Base-by-base conservation (phyloP, 1,140 invertebrate species). In the Elymnias hypermnestra region DNA sequence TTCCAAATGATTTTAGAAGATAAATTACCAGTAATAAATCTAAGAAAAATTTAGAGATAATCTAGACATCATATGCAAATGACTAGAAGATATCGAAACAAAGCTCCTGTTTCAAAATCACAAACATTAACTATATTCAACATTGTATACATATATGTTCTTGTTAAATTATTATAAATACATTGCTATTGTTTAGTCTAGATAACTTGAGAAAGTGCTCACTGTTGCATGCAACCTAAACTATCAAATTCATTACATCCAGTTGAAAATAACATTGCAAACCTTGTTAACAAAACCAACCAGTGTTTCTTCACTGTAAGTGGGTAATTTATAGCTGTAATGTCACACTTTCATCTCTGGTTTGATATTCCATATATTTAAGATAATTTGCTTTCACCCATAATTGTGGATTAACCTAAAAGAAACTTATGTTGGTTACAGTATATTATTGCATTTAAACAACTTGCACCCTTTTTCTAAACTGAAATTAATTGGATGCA, bases 161-260 rank as follows among this genome's bases (percentile, higher is more conserved):
- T 28, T 5, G 10, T n/a, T 9, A 28, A 29, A 12, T 29, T 9
- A 29, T 12, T 33, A 1, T n/a, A 33, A 33, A 33, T n/a, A 33
- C 14, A 17, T n/a, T n/a, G 6, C 15, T 17, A 17, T 17, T 33
- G 31, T 17, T 9, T 29, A 33, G 31, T 46, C 43, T 28, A 23
- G 40, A 31, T 31, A 29, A 14, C 40, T 14, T 57, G n/a, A 64
- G 54, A 64, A 64, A 64, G 54, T 56, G 52, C 46, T 54, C 46
- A 45, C 54, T 57, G 52, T 64, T 55, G 41, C 62, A 53, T 61
- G 51, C 49, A 57, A 26, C 17, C 29, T 45, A 51, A 57, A 60
- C 46, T 53, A 57, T 57, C 33, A 57, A 56, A 57, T 60, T 37
- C 39, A 57, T 55, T 45, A 50, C 10, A 28, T 42, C 35, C 12